Percentiles rank a stretch among this genome's conserved stretches.
phyloP scores from a whole-genome alignment of 2,113 vertebrate genomes.

The Sinocyclocheilus maitianheensis region DNA sequence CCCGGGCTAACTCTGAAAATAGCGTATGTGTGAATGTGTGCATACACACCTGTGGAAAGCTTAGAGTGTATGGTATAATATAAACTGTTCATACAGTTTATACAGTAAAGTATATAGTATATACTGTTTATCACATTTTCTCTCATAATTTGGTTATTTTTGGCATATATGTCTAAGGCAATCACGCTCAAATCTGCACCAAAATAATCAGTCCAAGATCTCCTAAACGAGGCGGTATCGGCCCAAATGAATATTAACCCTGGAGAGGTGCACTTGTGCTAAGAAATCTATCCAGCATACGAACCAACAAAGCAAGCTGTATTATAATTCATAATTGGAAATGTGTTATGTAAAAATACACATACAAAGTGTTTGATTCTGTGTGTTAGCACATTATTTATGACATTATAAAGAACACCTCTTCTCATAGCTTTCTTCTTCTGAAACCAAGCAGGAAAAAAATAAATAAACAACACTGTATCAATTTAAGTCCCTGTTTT shows the following conservation, averaged over 20 bases:
- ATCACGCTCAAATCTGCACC: background rate
- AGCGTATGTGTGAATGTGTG: slow-evolving; percentile 51
- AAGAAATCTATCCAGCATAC: background rate
- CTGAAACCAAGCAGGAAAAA: no score
- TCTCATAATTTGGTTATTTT: background rate
- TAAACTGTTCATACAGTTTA: slow-evolving; percentile 13
- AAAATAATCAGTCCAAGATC: background rate
- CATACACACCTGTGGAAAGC: slow-evolving; percentile 34
- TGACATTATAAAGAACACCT: no score
- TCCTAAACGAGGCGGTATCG: background rate
- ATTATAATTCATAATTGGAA: no score
- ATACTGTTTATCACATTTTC: background rate
- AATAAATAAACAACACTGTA: no score
- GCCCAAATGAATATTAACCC: background rate
- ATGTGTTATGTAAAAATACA: no score
- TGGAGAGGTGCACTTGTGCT: background rate
- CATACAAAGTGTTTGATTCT: no score
- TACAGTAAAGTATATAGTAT: background rate
- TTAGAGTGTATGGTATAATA: slow-evolving; percentile 30
- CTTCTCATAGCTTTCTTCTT: no score
- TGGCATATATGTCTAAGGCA: background rate
- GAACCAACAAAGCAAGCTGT: background rate
- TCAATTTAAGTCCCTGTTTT: no score
- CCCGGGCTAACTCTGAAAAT: slow-evolving; percentile 53
- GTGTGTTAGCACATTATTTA: no score